Base-by-base conservation (phyloP, 2,888 invertebrate species). In the Operophtera brumata region DNA sequence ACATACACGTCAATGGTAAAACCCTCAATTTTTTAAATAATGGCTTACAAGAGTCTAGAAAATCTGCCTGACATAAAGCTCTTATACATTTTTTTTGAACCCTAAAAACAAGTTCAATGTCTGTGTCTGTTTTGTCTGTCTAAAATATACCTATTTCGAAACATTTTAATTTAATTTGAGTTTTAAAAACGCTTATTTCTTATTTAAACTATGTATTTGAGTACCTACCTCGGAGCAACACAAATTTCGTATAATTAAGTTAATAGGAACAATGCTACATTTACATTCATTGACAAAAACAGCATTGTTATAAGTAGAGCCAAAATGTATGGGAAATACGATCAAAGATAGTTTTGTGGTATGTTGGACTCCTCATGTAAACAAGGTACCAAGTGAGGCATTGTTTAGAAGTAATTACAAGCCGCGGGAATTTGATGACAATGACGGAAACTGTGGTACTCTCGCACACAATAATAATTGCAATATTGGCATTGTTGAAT, bases 251-350 rank as follows among this genome's bases (percentile, higher is more conserved):
- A 0, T 30, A 30, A 25, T 32, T 5, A 11, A 39, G 39, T 36
- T 39, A 32, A 25, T 11, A 25, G 12, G 32, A 25, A 46, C 35
- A 51, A 41, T 39, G 20, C 25, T 20, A n/a, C 9, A 14, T 1
- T 45, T 26, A 35, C 28, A 44, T 28, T 37, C 28, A 39, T 49
- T 47, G 11, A 39, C 25, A 41, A 52, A 46, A 47, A 46, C 42
- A 13, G 50, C 47, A 54, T 58, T 58, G 58, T 58, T 54, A 28
- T 11, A 41, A 52, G 43, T 64, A 60, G 59, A 61, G 64, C 54
- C 57, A 66, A 66, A 67, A 57, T 40, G 58, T 68, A 67, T 76
- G 76, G 66, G 75, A 77, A 73, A 63, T 67, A 25, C 56, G 45
- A 63, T 67, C 61, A 57, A 64, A 73, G 69, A 71, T 71, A 69